These are phyloP conservation scores for Acrocyrtus sp. DNA, from an alignment of 2,888 invertebrate species.

Conservation along the genomic window DNA sequence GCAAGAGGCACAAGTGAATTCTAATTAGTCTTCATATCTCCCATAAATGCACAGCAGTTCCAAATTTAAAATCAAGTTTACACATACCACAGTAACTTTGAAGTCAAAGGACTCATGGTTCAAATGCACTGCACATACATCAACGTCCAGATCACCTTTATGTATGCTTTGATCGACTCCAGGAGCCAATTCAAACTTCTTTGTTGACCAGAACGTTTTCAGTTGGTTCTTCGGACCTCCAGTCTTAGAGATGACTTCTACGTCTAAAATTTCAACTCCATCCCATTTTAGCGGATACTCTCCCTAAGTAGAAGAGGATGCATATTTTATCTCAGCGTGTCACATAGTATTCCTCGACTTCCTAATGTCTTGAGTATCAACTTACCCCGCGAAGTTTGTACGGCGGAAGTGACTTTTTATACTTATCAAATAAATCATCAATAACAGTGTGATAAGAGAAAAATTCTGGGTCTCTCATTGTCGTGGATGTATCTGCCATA, in stretches of 20 bases:
- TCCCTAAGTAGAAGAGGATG: too few species aligned
- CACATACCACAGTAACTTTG: constrained; percentile 42
- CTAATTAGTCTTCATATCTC: not conserved
- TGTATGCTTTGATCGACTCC: constrained; percentile 44
- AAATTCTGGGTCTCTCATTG: constrained; percentile 88
- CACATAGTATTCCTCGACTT: too few species aligned
- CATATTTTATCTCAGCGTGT: too few species aligned
- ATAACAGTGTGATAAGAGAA: constrained; percentile 86
- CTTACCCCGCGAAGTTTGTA: constrained; percentile 67
- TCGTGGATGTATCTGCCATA: constrained; percentile 85
- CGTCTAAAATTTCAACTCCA: constrained; percentile 32
- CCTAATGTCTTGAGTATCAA: constrained; percentile 1
- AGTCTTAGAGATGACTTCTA: constrained; percentile 17
- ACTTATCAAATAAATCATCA: constrained; percentile 80
- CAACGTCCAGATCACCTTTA: constrained; percentile 33
- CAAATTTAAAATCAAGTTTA: too few species aligned
- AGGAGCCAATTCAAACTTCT: constrained; percentile 27
- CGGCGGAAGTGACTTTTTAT: constrained; percentile 76
- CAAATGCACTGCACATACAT: constrained; percentile 49
- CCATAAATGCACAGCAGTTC: too few species aligned
- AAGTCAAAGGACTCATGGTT: constrained; percentile 50
- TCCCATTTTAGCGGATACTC: constrained; percentile 46
- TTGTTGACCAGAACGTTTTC: constrained; percentile 34
- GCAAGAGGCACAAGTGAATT: too few species aligned
- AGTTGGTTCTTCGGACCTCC: constrained; percentile 22